Percentiles rank a stretch among this genome's conserved stretches.
These are phyloP conservation scores for Corvus cornix DNA, from an alignment of 2,113 vertebrate genomes.

Conservation along the genomic window DNA sequence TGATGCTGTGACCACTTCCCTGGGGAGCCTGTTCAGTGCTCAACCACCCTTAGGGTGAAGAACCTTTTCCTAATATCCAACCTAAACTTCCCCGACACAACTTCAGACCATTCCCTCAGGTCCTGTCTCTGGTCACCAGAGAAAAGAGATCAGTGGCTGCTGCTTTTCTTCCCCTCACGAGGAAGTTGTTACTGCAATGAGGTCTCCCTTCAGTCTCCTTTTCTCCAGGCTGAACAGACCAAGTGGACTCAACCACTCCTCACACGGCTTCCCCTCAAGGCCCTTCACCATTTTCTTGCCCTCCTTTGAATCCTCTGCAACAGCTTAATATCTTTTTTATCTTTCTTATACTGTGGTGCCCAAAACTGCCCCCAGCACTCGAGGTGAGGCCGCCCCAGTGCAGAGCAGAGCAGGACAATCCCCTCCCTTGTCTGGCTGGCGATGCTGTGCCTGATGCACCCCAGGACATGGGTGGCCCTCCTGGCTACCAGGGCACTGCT, in stretches of 20 bases:
- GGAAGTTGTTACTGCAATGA: background rate
- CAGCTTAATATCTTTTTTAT: background rate
- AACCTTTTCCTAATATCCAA: background rate
- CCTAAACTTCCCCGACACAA: background rate
- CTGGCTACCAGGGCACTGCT: background rate
- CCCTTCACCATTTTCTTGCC: too few species aligned
- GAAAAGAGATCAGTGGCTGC: background rate
- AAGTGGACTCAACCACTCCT: background rate
- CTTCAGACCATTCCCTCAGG: background rate
- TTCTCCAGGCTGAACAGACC: background rate
- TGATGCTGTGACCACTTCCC: background rate
- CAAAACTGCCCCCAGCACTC: background rate
- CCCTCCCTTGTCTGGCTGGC: background rate
- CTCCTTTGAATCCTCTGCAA: background rate
- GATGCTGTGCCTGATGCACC: background rate
- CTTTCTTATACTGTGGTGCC: background rate
- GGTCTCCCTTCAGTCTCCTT: background rate
- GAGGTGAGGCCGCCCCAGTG: background rate
- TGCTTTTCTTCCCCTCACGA: too few species aligned
- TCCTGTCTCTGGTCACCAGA: background rate
- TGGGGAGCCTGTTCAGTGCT: too few species aligned
- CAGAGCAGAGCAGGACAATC: background rate
- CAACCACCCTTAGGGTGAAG: too few species aligned
- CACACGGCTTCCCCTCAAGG: background rate
- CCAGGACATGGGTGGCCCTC: background rate